A percentile compares a stretch with the other conserved stretches of the same genome.
phyloP scores from a whole-genome alignment of 2,888 invertebrate species.

The Amiota minor region DNA sequence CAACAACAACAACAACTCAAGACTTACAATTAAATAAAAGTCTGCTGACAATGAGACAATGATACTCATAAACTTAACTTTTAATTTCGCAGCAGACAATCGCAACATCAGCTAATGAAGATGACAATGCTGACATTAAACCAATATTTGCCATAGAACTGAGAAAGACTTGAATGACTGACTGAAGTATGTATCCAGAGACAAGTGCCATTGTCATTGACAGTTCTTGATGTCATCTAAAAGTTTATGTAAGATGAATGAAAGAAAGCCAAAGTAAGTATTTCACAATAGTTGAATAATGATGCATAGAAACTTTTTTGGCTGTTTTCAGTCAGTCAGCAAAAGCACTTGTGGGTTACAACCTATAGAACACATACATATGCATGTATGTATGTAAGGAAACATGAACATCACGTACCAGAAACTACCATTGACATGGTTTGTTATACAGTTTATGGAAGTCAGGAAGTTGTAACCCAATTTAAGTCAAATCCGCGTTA shows the following conservation, averaged over 20 bases:
- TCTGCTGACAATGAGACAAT: background rate
- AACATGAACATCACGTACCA: slow-evolving; percentile 25
- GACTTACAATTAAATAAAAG: background rate
- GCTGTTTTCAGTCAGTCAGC: background rate
- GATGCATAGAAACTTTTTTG: background rate
- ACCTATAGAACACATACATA: background rate
- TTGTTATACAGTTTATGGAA: background rate
- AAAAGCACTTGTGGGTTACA: background rate
- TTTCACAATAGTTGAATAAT: too few relatives aligned
- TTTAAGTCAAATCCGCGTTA: background rate
- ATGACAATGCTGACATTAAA: background rate
- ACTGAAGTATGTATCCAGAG: background rate
- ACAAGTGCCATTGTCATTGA: slow-evolving; percentile 16
- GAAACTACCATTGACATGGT: slow-evolving; percentile 19
- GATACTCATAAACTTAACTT: slow-evolving; percentile 17
- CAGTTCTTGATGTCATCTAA: background rate
- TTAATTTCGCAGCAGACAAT: slow-evolving; percentile 20
- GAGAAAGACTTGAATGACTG: too few relatives aligned
- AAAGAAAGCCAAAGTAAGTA: too few relatives aligned
- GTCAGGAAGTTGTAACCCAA: background rate
- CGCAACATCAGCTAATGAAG: slow-evolving; percentile 14
- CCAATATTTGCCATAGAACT: too few relatives aligned
- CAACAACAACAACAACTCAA: background rate
- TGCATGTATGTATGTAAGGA: too few relatives aligned
- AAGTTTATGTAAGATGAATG: slow-evolving; percentile 13